A percentile compares a stretch with the other conserved stretches of the same genome.
Conservation (phyloP, 2,888 invertebrate genomes). For the Malthinus seriepunctatus region DNA sequence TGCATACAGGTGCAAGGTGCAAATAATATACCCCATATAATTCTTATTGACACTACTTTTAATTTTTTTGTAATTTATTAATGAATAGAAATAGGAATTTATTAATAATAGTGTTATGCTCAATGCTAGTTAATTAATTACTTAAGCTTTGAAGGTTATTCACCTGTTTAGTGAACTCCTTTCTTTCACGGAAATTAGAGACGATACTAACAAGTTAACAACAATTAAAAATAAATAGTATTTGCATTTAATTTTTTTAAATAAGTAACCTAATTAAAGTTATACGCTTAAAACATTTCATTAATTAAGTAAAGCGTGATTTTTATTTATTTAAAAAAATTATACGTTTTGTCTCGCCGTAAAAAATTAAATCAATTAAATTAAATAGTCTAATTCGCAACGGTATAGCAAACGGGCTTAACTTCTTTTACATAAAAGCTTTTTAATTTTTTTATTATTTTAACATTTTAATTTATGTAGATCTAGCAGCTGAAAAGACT, state of each 20-base stretch:
- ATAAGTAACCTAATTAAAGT: constrained; percentile 13
- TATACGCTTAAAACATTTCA: not conserved
- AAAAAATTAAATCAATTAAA: too few species aligned
- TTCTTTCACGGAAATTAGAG: constrained; percentile 14
- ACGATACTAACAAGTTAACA: constrained; percentile 14
- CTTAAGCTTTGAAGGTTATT: constrained; percentile 13
- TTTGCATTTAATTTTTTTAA: constrained; percentile 16
- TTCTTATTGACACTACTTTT: too few species aligned
- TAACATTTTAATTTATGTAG: constrained; percentile 57
- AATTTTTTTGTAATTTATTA: not conserved
- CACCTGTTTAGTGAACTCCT: constrained; percentile 18
- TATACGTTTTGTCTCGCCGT: too few species aligned
- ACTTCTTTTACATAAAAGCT: too few species aligned
- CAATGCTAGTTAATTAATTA: constrained; percentile 9
- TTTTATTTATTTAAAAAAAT: too few species aligned
- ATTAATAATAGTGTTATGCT: constrained; percentile 5
- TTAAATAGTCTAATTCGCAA: too few species aligned
- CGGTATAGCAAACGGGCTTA: too few species aligned
- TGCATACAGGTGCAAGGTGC: too few species aligned
- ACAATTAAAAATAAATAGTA: constrained; percentile 16
- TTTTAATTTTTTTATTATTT: too few species aligned
- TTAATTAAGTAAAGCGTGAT: too few species aligned
- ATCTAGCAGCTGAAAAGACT: constrained; percentile 85
- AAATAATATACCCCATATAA: too few species aligned
- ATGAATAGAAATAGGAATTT: constrained; percentile 10